phyloP scores from a whole-genome alignment of 2,113 vertebrate species.

The Sceloporus undulatus region DNA sequence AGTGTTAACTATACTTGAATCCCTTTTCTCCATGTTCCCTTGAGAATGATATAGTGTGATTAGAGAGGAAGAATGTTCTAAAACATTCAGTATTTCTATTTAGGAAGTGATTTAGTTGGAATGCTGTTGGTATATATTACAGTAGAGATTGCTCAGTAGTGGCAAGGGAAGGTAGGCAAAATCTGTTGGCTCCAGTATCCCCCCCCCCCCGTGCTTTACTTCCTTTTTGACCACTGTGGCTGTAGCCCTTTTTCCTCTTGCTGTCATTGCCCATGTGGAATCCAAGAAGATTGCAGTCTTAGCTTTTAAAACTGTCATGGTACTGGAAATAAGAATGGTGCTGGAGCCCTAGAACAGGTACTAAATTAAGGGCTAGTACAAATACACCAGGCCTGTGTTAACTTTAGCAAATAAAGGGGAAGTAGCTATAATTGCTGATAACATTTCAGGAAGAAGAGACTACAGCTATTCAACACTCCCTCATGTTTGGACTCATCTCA shows the following conservation, averaged over 20 bases:
- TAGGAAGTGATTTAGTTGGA: background rate
- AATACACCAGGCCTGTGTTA: background rate
- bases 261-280: no score
- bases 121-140: no score
- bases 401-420: background rate
- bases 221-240: no score
- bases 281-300: no score
- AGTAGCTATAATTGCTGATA: background rate
- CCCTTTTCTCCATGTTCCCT: slow-evolving; percentile 7
- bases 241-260: no score
- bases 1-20: slow-evolving; percentile 1
- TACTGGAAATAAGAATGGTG: background rate
- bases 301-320: background rate
- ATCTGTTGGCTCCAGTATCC: no score
- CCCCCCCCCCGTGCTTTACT: no score
- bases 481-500: background rate
- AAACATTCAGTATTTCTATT: background rate
- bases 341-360: background rate
- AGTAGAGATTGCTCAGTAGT: no score
- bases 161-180: no score
- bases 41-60: slow-evolving; percentile 29
- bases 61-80: background rate
- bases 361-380: background rate
- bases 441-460: background rate
- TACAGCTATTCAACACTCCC: background rate